Evolutionary conservation across 2,888 invertebrate genomes (phyloP), one percentile per base, ranked within the genome.

Genomic region (Oegoconia quadripuncta): DNA sequence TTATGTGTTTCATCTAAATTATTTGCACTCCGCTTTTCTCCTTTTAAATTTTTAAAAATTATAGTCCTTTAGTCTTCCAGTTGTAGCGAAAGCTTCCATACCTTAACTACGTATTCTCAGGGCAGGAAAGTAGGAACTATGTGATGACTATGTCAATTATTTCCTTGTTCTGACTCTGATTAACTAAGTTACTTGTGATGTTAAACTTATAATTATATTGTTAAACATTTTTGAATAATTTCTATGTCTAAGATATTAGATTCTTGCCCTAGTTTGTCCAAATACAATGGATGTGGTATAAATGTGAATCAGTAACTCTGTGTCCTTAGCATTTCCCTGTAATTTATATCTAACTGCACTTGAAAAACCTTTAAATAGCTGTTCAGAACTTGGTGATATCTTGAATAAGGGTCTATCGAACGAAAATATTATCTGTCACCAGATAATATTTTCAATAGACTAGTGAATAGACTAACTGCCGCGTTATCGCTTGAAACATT

Each of bases 111-210:
- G 65, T 67, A 78, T 63, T 72, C 65, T 75, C 69, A 66, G 72
- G 70, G 75, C 81, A 76, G 75, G 75, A 79, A 73, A 57, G 64
- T 81, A 84, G 74, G 56, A 82, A 82, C 81, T 83, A 81, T 86
- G 86, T 87, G 87, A 87, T 87, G 74, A 84, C 82, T 78, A 74
- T 86, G 87, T 87, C 87, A 87, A 87, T 87, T 87, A 87, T 82
- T 83, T 83, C 79, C 73, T 76, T 71, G 73, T 74, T 74, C 71
- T 75, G 67, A 67, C 64, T 70, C 67, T 64, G 62, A 64, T 67
- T 70, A 62, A 66, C 74, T 72, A 59, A 56, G 60, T 70, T 41
- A n/a, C n/a, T n/a, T n/a, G n/a, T 41, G 46, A 50, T 50, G 45
- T 53, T 27, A 3, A 27, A 13, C 6, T 27, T 27, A 13, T 23